Evolutionary conservation across 2,888 invertebrate species (phyloP).

Genomic region (Cotesia congregata): DNA sequence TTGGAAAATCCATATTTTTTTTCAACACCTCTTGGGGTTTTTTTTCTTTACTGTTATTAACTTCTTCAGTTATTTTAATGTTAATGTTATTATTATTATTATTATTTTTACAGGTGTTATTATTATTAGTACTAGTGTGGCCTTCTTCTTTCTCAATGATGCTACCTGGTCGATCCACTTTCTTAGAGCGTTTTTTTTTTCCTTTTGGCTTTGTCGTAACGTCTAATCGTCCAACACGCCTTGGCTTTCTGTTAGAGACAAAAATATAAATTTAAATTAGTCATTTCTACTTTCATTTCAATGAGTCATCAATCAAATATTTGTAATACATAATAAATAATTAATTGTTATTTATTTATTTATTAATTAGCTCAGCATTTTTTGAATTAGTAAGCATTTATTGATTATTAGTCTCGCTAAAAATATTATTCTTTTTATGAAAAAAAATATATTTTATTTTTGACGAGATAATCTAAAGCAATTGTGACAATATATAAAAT

Average conservation of each 20-base stretch:
- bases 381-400: background rate
- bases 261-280: constrained; percentile 24
- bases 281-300: constrained; percentile 7
- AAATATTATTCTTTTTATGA: constrained; percentile 8
- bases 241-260: constrained; percentile 55
- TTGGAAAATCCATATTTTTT: constrained; percentile 56
- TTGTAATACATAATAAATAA: background rate
- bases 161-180: constrained; percentile 38
- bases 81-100: constrained; percentile 22
- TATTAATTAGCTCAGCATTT: background rate
- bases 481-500: constrained; percentile 4
- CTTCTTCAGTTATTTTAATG: constrained; percentile 9
- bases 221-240: constrained; percentile 49
- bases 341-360: background rate
- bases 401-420: background rate
- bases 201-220: constrained; percentile 46
- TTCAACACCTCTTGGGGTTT: constrained; percentile 44
- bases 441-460: background rate
- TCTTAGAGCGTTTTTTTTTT: constrained; percentile 53
- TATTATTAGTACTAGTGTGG: background rate
- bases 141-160: constrained; percentile 16
- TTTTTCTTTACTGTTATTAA: constrained; percentile 31
- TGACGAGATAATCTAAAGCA: constrained; percentile 21
- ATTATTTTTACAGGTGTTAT: constrained; percentile 23
- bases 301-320: background rate